Base-by-base conservation (phyloP, 2,797 vertebrate species). In the Falco biarmicus region DNA sequence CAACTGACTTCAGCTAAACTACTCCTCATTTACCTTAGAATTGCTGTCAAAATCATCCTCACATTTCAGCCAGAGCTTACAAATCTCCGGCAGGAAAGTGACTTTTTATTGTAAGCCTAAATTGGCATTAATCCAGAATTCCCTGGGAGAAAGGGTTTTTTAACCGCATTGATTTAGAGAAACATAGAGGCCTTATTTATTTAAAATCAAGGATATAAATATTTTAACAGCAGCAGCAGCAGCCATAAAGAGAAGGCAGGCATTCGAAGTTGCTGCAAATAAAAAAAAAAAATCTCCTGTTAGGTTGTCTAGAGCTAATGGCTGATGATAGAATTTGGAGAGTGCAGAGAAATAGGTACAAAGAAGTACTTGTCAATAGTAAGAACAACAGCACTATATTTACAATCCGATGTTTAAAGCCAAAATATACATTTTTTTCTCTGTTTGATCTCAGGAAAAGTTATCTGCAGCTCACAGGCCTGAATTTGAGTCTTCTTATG, bases 1-100 rank as follows among this genome's bases (percentile, higher is more conserved):
- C 20, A 64, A 16, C 29, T 71, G 26, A 34, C 26, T 76, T 84
- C 32, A 90, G 41, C 25, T 81, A 41, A 82, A 84, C 89, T 89
- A 76, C 24, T 89, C 14, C 25, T 41, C 50, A 77, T 88, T 91
- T 77, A 37, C 31, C 24, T 7, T 45, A 84, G 13, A 71, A 90
- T 6, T 15, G 9, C 18, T 79, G 41, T 60, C 66, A 87, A 59
- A 89, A 84, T 95, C 70, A 94, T 95, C 79, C 90, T 97, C 81
- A 53, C 93, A 95, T 97, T 96, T 98, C 96, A 98, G 43, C 56
- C 78, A 97, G 78, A 85, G 73, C 73, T 96, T 89, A 87, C 41
- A 95, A 88, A 91, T 95, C 43, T 95, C 74, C 84, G 96, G 45
- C 1, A 47, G 45, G 45, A 96, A 94, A 97, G 56, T 56, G 41